A percentile compares a stretch with the other conserved stretches of the same genome.
Conservation (phyloP, 2,113 vertebrate genomes). For the Dipodomys merriami region DNA sequence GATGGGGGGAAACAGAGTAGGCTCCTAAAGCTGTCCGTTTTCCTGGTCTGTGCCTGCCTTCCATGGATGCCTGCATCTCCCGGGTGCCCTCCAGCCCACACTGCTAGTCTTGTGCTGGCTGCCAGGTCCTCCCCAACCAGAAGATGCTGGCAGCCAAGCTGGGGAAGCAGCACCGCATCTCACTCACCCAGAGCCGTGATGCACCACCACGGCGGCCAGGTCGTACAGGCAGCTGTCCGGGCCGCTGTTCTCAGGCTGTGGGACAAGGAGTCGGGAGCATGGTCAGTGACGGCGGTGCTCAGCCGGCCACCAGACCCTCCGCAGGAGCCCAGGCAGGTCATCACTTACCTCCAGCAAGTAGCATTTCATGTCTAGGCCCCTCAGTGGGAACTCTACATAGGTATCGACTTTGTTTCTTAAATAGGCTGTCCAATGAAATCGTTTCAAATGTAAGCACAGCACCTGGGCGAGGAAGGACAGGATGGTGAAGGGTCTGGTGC, state of each 20-base stretch:
- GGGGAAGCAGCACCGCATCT: no score
- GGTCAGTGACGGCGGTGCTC: neutral
- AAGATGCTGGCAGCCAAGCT: no score
- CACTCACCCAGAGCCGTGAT: conserved; percentile 98
- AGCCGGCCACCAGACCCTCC: no score
- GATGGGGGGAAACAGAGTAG: rapidly evolving
- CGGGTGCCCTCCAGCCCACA: neutral
- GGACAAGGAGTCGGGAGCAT: conserved; percentile 34
- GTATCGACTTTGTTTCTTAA: conserved; percentile 98
- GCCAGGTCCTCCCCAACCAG: neutral
- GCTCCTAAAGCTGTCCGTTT: neutral
- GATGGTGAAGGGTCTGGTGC: neutral
- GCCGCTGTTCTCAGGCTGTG: conserved; percentile 93
- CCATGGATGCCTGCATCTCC: neutral
- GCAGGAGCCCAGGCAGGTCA: no score
- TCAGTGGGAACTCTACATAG: conserved; percentile 96
- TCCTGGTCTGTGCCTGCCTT: neutral
- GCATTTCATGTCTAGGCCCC: conserved; percentile 95
- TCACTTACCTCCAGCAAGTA: conserved; percentile 94
- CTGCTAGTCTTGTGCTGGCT: neutral
- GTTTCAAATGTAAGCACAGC: conserved; percentile 97
- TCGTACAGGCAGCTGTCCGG: conserved; percentile 95
- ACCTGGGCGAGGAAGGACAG: conserved; percentile 86
- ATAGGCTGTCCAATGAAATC: conserved; percentile 99
- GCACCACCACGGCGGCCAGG: conserved; percentile 96